Evolutionary conservation across 2,888 invertebrate species (phyloP), one percentile per base, ranked within the genome.

Genomic region (Zelleria hepariella): DNA sequence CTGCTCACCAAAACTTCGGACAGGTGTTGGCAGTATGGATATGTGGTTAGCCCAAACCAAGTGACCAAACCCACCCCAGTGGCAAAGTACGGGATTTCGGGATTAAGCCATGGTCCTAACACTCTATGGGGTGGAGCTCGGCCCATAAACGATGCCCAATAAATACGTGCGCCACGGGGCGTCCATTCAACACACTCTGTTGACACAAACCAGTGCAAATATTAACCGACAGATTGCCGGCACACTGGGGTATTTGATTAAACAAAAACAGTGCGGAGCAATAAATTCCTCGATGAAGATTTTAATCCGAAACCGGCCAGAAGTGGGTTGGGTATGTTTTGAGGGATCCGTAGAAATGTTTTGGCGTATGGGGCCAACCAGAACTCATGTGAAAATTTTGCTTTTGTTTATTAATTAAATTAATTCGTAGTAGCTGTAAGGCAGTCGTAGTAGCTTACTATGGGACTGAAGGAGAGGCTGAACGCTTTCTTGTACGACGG

Each of bases 221-320:
- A 84, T 86, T 83, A 81, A 78, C 68, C 73, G 68, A 71, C 66
- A 68, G 72, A 71, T 71, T 48, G 18, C 74, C 73, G 70, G 69
- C 65, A 63, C 66, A 67, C 61, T 71, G 82, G 83, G 81, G 70
- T 75, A 74, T 81, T 82, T 82, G 80, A 84, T 86, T 82, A 83
- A 84, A 83, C 76, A 80, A 75, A 77, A 79, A 81, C 74, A 80
- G 71, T 65, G 65, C 62, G 66, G 70, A 75, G 73, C 71, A 68
- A 63, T 42, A 42, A 42, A 42, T 42, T 42, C 2, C 32, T 42
- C 10, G 32, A 5, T 5, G 32, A 15, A 3, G 32, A 42, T 42
- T 42, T 42, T 42, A 42, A 10, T 42, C 10, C 32, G 5, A 15
- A 42, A 15, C 32, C 5, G 32, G 32, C 15, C 32, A 42, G 32